Evolutionary conservation across 2,113 vertebrate species (phyloP).

Genomic region (Ariopsis seemanni): DNA sequence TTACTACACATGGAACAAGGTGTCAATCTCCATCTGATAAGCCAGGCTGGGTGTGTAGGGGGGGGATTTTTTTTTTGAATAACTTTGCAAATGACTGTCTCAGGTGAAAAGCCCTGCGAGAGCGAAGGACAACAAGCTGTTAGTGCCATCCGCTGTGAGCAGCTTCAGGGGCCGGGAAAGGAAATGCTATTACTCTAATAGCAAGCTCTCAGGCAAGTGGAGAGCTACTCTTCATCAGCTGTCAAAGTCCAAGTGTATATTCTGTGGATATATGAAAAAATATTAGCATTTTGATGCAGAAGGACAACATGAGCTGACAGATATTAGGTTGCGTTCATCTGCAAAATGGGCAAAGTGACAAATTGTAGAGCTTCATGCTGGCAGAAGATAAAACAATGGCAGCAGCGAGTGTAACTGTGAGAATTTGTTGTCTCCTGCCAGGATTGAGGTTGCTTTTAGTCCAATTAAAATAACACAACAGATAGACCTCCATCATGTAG

Average conservation of each 20-base stretch:
- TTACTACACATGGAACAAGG: not conserved
- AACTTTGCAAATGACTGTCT: slow-evolving; percentile 65
- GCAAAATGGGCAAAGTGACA: slow-evolving; percentile 39
- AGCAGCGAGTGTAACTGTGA: not conserved
- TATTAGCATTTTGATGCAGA: slow-evolving; percentile 73
- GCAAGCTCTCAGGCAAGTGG: slow-evolving; percentile 73
- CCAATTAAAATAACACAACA: slow-evolving; percentile 55
- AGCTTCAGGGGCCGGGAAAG: slow-evolving; percentile 52
- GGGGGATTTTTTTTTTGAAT: slow-evolving; percentile 34
- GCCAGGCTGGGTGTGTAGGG: slow-evolving; percentile 49
- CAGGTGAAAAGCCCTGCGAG: slow-evolving; percentile 42
- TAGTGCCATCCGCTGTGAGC: slow-evolving; percentile 32
- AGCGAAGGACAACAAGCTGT: slow-evolving; percentile 40
- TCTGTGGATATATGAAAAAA: slow-evolving; percentile 73
- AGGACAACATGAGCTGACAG: slow-evolving; percentile 63
- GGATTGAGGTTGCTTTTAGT: slow-evolving; percentile 18
- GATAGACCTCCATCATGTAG: slow-evolving; percentile 66
- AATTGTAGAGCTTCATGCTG: slow-evolving; percentile 1
- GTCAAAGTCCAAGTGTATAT: slow-evolving; percentile 66
- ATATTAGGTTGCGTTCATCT: slow-evolving; percentile 54
- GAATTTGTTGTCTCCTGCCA: slow-evolving; percentile 19
- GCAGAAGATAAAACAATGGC: slow-evolving; percentile 29
- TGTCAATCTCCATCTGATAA: slow-evolving; percentile 61
- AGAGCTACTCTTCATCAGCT: slow-evolving; percentile 68
- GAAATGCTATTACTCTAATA: slow-evolving; percentile 81